A percentile compares a stretch with the other conserved stretches of the same genome.
Evolutionary conservation across 2,888 invertebrate species (phyloP).

Genomic region (Antitype chi): DNA sequence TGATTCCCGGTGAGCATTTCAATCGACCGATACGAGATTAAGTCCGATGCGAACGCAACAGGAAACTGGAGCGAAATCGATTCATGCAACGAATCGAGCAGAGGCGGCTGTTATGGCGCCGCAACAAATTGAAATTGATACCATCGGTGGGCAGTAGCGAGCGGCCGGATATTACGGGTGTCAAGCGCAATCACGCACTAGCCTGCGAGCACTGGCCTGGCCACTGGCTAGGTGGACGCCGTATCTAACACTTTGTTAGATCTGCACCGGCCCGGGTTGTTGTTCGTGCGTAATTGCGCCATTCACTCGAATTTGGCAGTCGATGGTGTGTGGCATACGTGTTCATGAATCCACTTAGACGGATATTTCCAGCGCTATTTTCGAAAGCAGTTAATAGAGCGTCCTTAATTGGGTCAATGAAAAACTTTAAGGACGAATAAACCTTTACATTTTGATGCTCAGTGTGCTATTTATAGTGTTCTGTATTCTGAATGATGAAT

Average conservation of each 20-base stretch:
- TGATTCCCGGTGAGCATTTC: slow-evolving; percentile 79
- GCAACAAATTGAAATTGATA: slow-evolving; percentile 91
- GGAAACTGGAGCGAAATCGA: slow-evolving; percentile 89
- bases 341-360: slow-evolving; percentile 63
- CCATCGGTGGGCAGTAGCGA: slow-evolving; percentile 86
- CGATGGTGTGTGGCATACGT: slow-evolving; percentile 49
- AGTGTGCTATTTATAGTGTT: slow-evolving; percentile 27
- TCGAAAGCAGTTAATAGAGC: slow-evolving; percentile 50
- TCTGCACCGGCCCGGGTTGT: slow-evolving; percentile 64
- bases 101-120: slow-evolving; percentile 86
- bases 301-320: slow-evolving; percentile 61
- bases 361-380: slow-evolving; percentile 53
- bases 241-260: slow-evolving; percentile 77
- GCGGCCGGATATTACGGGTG: slow-evolving; percentile 89
- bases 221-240: slow-evolving; percentile 66
- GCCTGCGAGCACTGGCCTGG: slow-evolving; percentile 68
- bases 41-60: slow-evolving; percentile 86
- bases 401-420: slow-evolving; percentile 37
- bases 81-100: slow-evolving; percentile 86
- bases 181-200: slow-evolving; percentile 89
- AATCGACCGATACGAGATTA: slow-evolving; percentile 85
- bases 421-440: slow-evolving; percentile 35
- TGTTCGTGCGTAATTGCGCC: slow-evolving; percentile 66
- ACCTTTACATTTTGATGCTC: slow-evolving; percentile 27
- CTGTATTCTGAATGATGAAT: background rate